These are phyloP conservation scores for Spinus olivaceus DNA, from an alignment of 2,797 vertebrate species.

Conservation along the genomic window DNA sequence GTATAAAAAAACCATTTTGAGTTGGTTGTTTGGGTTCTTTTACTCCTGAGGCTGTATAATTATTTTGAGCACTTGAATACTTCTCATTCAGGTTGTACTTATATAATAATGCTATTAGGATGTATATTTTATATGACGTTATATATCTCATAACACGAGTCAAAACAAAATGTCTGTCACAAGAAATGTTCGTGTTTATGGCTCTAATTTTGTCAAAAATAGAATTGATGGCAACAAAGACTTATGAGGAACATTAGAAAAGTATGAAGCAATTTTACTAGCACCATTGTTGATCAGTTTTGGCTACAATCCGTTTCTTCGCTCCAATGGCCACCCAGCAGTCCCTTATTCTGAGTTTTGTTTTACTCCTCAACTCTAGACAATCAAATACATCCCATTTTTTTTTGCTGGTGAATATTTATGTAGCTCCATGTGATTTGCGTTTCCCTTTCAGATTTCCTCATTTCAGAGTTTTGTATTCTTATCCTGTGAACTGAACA, in stretches of 20 bases:
- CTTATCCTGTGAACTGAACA: background rate
- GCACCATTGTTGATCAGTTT: background rate
- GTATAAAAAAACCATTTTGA: fast-evolving
- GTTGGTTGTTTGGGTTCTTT: background rate
- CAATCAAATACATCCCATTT: background rate
- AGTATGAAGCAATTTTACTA: background rate
- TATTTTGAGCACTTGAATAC: background rate
- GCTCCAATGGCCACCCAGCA: background rate
- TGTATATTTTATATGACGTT: background rate
- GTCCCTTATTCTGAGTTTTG: background rate
- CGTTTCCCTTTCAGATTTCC: background rate
- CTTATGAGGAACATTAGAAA: background rate
- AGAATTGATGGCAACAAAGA: background rate
- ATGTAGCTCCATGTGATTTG: background rate
- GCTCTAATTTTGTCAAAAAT: background rate
- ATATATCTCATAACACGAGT: background rate
- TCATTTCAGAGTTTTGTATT: background rate
- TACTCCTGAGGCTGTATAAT: background rate
- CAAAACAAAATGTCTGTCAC: background rate
- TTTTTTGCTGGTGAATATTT: background rate
- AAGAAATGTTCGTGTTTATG: background rate
- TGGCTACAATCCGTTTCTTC: fast-evolving
- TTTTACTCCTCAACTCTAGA: background rate
- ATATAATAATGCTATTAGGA: background rate
- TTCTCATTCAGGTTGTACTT: background rate